A percentile compares a stretch with the other conserved stretches of the same genome.
Conservation (phyloP, 2,888 invertebrate genomes). For the Cabera pusaria region DNA sequence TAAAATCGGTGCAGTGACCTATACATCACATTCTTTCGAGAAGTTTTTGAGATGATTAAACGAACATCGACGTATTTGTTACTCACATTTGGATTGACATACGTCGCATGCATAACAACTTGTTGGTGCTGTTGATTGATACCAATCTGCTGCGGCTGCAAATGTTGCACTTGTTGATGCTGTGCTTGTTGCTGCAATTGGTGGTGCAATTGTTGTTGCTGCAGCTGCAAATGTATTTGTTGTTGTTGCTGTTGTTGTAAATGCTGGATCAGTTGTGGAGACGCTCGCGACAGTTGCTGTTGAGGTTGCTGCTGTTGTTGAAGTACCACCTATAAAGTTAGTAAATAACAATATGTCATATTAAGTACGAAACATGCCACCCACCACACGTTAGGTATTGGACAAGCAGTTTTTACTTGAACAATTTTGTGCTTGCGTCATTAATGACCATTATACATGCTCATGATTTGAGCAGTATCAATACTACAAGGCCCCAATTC, state of each 20-base stretch:
- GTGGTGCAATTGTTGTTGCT: slow-evolving; percentile 63
- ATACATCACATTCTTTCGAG: no score
- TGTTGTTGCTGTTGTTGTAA: slow-evolving; percentile 54
- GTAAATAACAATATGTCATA: no score
- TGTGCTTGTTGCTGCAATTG: slow-evolving; percentile 48
- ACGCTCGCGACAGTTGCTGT: slow-evolving; percentile 39
- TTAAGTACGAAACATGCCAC: no score
- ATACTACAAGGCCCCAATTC: no score
- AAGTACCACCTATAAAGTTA: slow-evolving; percentile 26
- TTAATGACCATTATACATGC: no score
- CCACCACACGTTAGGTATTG: no score
- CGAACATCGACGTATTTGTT: no score
- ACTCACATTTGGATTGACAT: slow-evolving; percentile 72
- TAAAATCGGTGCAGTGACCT: no score
- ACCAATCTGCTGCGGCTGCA: slow-evolving; percentile 51
- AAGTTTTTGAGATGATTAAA: no score
- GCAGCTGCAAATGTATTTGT: slow-evolving; percentile 48
- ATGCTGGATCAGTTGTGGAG: slow-evolving; percentile 35
- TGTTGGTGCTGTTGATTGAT: slow-evolving; percentile 57
- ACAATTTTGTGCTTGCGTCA: no score
- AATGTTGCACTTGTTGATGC: slow-evolving; percentile 38
- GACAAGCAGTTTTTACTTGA: no score
- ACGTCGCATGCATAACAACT: slow-evolving; percentile 76
- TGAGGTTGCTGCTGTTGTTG: slow-evolving; percentile 39
- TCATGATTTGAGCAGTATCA: no score